Conservation (phyloP, 1,140 invertebrate genomes). For the Neodiprion fabricii region DNA sequence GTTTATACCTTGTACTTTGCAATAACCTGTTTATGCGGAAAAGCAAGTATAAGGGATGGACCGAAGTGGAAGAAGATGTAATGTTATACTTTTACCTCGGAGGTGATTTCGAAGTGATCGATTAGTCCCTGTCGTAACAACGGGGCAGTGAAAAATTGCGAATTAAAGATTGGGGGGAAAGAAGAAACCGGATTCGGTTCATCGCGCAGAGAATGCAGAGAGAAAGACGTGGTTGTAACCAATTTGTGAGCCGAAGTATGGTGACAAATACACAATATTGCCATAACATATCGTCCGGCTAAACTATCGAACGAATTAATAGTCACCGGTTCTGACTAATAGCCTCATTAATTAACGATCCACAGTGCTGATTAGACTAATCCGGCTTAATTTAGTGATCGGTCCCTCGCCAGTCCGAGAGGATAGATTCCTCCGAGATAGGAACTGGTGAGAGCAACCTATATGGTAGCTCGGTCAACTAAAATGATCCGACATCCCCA, state of each 20-base stretch:
- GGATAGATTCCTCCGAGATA: neutral
- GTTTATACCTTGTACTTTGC: too few relatives aligned
- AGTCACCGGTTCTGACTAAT: constrained; percentile 50
- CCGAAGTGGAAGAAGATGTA: too few relatives aligned
- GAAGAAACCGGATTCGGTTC: too few relatives aligned
- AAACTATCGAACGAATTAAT: constrained; percentile 53
- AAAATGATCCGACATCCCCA: constrained; percentile 12
- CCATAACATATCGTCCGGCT: constrained; percentile 47
- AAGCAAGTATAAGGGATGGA: too few relatives aligned
- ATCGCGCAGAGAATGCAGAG: too few relatives aligned
- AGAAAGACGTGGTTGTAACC: constrained; percentile 35
- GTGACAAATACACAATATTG: constrained; percentile 57
- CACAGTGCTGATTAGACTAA: constrained; percentile 48
- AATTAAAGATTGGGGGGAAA: too few relatives aligned
- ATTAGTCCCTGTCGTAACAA: too few relatives aligned
- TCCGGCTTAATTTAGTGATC: constrained; percentile 48
- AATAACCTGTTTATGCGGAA: too few relatives aligned
- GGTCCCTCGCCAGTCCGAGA: neutral
- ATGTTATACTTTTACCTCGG: too few relatives aligned
- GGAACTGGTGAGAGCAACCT: neutral
- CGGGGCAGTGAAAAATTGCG: too few relatives aligned
- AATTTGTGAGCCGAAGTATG: constrained; percentile 52
- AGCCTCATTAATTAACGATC: constrained; percentile 55
- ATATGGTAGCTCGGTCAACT: neutral
- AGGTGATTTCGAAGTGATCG: too few relatives aligned